A percentile compares a stretch with the other conserved stretches of the same genome.
phyloP scores from a whole-genome alignment of 2,888 invertebrate genomes.

The Ormyrus labotus region DNA sequence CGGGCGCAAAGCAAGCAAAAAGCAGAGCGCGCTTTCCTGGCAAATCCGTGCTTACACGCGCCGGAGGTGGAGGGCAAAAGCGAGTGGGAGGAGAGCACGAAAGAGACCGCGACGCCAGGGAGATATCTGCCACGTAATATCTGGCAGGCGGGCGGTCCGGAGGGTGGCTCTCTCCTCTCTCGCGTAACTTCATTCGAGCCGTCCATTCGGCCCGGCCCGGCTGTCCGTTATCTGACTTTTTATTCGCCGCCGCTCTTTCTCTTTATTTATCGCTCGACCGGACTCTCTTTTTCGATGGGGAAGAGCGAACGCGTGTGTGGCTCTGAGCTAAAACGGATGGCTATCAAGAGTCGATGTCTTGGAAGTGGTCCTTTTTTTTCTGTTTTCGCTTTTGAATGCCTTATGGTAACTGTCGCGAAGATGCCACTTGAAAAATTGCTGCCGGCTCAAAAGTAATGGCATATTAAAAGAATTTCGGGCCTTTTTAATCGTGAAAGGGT shows the following conservation, averaged over 20 bases:
- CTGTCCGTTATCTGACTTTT: constrained; percentile 54
- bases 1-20: constrained; percentile 18
- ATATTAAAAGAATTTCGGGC: too few relatives aligned
- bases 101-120: not conserved
- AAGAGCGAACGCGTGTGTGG: not conserved
- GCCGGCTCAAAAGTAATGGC: too few relatives aligned
- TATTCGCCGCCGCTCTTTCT: constrained; percentile 23
- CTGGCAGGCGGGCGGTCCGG: constrained; percentile 14
- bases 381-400: too few relatives aligned
- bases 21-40: not conserved
- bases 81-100: not conserved
- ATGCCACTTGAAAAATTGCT: too few relatives aligned
- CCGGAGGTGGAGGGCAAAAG: not conserved
- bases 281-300: constrained; percentile 1
- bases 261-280: constrained; percentile 42
- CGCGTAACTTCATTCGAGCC: constrained; percentile 50
- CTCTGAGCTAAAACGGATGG: too few relatives aligned
- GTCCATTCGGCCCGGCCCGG: constrained; percentile 23
- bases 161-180: constrained; percentile 4
- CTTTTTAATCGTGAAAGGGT: too few relatives aligned
- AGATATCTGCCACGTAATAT: constrained; percentile 46
- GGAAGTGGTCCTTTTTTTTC: too few relatives aligned
- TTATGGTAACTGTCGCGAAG: too few relatives aligned
- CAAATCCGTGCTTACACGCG: not conserved
- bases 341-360: too few relatives aligned